These are phyloP conservation scores for Choristoneura fumiferana DNA, from an alignment of 1,140 invertebrate genomes.

Conservation along the genomic window DNA sequence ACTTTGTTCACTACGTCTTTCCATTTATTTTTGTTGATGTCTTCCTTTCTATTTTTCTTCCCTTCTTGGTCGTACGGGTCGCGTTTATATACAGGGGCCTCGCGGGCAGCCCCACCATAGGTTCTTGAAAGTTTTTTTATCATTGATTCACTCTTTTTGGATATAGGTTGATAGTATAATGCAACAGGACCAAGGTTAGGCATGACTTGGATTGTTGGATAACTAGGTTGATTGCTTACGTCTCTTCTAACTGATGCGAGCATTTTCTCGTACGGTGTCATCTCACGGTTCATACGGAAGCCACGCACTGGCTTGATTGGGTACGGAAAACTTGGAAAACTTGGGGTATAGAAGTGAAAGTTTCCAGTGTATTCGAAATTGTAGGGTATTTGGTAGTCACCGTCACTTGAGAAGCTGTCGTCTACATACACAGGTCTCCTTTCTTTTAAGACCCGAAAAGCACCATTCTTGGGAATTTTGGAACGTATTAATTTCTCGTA, in stretches of 20 bases:
- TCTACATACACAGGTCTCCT: constrained; percentile 16
- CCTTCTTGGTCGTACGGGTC: constrained; percentile 10
- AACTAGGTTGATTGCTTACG: constrained; percentile 38
- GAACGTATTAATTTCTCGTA: constrained; percentile 47
- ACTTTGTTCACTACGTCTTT: not conserved
- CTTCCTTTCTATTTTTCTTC: constrained; percentile 22
- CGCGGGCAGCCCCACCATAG: constrained; percentile 25
- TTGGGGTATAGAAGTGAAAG: no score
- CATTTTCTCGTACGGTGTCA: constrained; percentile 40
- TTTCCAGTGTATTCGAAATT: no score
- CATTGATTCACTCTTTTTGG: constrained; percentile 44
- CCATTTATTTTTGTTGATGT: not conserved
- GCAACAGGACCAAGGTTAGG: constrained; percentile 48
- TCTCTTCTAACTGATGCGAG: constrained; percentile 45
- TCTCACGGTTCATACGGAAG: not conserved
- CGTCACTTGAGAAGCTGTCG: no score
- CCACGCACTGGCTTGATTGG: not conserved
- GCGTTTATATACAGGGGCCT: no score
- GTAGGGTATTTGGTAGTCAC: no score
- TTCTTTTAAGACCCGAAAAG: constrained; percentile 28
- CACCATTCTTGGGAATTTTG: not conserved
- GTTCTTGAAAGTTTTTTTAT: constrained; percentile 44
- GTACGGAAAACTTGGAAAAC: no score
- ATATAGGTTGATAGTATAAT: constrained; percentile 57
- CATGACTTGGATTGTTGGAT: constrained; percentile 37